phyloP scores from a whole-genome alignment of 2,113 vertebrate species.

The Stegastes partitus region DNA sequence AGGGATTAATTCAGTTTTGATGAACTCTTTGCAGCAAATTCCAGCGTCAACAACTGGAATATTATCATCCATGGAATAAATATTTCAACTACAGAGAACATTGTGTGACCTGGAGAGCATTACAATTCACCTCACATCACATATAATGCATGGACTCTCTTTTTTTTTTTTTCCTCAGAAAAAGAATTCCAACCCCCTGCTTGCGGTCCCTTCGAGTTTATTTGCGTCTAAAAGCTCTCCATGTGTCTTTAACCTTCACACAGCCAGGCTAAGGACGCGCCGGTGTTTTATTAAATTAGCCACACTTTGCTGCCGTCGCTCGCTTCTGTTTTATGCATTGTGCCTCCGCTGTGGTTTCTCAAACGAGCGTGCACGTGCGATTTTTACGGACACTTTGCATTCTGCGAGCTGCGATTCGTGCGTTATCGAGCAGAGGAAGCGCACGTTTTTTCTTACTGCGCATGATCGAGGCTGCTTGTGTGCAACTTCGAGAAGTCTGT shows the following conservation, averaged over 20 bases:
- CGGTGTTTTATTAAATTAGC: slow-evolving; percentile 5
- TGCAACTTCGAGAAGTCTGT: too few relatives aligned
- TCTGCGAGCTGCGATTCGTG: background rate
- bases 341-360: background rate
- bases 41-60: too few relatives aligned
- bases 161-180: too few relatives aligned
- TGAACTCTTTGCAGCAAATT: too few relatives aligned
- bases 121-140: too few relatives aligned
- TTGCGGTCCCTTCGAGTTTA: background rate
- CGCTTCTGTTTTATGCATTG: slow-evolving; percentile 10
- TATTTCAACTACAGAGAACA: too few relatives aligned
- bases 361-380: background rate
- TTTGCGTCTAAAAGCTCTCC: background rate
- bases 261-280: background rate
- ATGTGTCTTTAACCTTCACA: slow-evolving; percentile 17
- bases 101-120: too few relatives aligned
- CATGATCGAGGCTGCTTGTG: too few relatives aligned
- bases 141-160: too few relatives aligned
- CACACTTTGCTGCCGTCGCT: background rate
- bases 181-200: too few relatives aligned
- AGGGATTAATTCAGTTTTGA: too few relatives aligned
- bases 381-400: background rate
- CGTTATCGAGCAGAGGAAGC: background rate
- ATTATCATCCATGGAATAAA: background rate
- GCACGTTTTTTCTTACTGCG: too few relatives aligned